Evolutionary conservation across 2,113 vertebrate species (phyloP).

Genomic region (Xenopus borealis): DNA sequence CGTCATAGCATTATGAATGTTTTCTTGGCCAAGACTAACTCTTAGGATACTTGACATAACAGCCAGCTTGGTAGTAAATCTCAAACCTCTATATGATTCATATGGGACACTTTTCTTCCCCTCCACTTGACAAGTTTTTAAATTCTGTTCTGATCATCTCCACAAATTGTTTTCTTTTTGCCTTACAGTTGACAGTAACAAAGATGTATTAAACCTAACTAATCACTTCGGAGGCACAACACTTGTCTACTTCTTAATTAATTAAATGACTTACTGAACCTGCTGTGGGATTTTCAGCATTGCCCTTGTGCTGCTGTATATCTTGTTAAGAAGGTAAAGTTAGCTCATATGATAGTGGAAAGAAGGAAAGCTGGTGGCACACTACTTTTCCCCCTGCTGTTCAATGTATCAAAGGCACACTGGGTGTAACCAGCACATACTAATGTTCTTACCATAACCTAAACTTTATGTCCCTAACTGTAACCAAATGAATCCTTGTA

Average conservation of each 20-base stretch:
- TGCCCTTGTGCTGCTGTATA: background rate
- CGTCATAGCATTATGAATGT: constrained; percentile 27
- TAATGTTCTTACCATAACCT: no score
- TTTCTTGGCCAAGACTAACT: constrained; percentile 2
- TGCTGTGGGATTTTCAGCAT: background rate
- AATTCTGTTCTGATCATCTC: constrained; percentile 39
- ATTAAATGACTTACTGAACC: constrained; percentile 18
- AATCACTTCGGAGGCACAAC: constrained; percentile 7
- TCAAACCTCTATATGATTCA: constrained; percentile 20
- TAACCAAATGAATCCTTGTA: no score
- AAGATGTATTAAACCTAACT: constrained; percentile 7
- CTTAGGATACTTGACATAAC: background rate
- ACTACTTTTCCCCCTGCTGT: no score
- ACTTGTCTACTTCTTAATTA: constrained; percentile 17
- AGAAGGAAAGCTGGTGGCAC: background rate
- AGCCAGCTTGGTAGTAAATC: constrained; percentile 20
- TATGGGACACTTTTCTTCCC: constrained; percentile 14
- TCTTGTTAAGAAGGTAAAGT: background rate
- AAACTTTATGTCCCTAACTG: no score
- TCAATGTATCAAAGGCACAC: no score
- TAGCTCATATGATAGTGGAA: background rate
- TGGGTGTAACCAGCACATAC: no score
- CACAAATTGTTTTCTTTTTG: constrained; percentile 32
- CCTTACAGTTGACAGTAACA: constrained; percentile 23
- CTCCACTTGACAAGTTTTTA: constrained; percentile 33